These are phyloP conservation scores for Drosophila tsacasi DNA, from an alignment of 1,140 invertebrate genomes.

Conservation along the genomic window DNA sequence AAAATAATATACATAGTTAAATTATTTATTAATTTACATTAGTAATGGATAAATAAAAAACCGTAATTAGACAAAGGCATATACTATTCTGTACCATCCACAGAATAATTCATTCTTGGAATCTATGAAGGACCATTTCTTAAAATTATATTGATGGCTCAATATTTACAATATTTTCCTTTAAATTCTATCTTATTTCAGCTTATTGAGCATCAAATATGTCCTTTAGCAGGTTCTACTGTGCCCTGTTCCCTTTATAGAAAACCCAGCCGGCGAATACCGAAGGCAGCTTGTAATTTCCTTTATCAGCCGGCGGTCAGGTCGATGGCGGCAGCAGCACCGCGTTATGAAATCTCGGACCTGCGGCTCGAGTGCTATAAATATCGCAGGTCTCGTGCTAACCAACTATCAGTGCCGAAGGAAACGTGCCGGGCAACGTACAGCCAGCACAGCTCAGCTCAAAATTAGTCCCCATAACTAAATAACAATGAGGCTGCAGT, in stretches of 20 bases:
- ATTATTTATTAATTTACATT: too few relatives aligned
- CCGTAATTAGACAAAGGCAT: too few relatives aligned
- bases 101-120: too few relatives aligned
- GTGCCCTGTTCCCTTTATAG: slow-evolving; percentile 17
- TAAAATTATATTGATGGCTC: neutral
- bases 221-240: slow-evolving; percentile 19
- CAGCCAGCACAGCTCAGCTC: slow-evolving; percentile 14
- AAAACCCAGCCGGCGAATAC: slow-evolving; percentile 11
- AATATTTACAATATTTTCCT: too few relatives aligned
- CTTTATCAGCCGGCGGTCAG: slow-evolving; percentile 61
- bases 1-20: too few relatives aligned
- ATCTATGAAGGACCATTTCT: neutral
- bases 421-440: slow-evolving; percentile 61
- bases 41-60: too few relatives aligned
- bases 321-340: slow-evolving; percentile 27
- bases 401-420: slow-evolving; percentile 51
- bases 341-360: slow-evolving; percentile 54
- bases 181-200: neutral
- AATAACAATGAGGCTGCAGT: slow-evolving; percentile 50
- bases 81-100: neutral
- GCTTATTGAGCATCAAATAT: neutral
- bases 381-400: slow-evolving; percentile 71
- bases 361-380: slow-evolving; percentile 55
- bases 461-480: slow-evolving; percentile 15
- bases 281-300: slow-evolving; percentile 45